Conservation (phyloP, 2,797 vertebrate genomes). For the Myotis planiceps region DNA sequence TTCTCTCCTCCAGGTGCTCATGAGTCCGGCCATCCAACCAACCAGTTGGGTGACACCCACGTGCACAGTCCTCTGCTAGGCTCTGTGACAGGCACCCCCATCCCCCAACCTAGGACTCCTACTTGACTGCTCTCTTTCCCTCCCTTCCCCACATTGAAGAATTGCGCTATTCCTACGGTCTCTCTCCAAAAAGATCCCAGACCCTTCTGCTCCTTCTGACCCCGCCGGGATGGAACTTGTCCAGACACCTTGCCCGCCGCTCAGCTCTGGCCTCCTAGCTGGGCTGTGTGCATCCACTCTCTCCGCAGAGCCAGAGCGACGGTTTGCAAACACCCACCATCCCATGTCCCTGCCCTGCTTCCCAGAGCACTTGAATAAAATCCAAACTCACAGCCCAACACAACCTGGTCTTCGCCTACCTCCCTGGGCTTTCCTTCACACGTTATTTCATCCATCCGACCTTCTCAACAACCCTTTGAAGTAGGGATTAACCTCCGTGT, state of each 20-base stretch:
- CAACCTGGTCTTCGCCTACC: background rate
- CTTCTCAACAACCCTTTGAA: background rate
- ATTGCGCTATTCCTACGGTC: no score
- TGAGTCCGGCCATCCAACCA: fast-evolving
- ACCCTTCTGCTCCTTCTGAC: no score
- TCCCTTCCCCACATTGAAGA: background rate
- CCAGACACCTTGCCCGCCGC: fast-evolving
- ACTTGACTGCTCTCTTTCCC: background rate
- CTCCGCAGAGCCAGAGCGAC: background rate
- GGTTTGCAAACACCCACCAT: background rate
- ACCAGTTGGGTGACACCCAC: fast-evolving
- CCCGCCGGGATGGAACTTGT: no score
- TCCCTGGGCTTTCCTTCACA: background rate
- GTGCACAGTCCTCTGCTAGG: background rate
- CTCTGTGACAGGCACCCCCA: background rate
- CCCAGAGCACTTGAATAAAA: background rate
- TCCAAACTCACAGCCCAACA: background rate
- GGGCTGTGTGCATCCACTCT: background rate
- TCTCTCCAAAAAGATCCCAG: background rate
- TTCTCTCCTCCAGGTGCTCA: background rate
- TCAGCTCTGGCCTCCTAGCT: fast-evolving
- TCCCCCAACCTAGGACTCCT: background rate
- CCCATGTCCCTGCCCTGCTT: background rate
- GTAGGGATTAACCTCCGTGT: background rate
- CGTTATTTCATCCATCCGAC: background rate